These are phyloP conservation scores for Phenganax stokvisi DNA, from an alignment of 92 coral and sea anemone species.

Conservation along the genomic window DNA sequence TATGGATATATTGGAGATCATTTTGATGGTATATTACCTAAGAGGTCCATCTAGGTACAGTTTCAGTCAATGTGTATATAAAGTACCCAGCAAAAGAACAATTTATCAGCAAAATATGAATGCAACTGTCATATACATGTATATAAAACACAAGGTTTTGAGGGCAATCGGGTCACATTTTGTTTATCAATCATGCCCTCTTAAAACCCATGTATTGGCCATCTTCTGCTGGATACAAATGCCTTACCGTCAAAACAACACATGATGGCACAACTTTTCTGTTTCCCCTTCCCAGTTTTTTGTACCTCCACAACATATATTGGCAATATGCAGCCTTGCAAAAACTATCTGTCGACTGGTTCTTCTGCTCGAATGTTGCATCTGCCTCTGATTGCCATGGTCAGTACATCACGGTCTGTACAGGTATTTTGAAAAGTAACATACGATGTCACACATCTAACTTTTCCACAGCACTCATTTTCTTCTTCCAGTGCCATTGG, in stretches of 20 bases:
- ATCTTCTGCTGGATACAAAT: no score
- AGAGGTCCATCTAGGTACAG: conserved; percentile 10
- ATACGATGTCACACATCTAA: conserved; percentile 39
- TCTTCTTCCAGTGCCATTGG: conserved; percentile 28
- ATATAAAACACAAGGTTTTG: no score
- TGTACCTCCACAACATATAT: no score
- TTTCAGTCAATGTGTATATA: not conserved
- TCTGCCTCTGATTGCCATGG: conserved; percentile 46
- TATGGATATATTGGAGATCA: not conserved
- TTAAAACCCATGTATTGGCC: no score
- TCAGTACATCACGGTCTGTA: conserved; percentile 46
- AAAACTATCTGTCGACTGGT: conserved; percentile 45
- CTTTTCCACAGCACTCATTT: conserved; percentile 47
- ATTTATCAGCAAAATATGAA: no score
- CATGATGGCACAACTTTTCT: no score
- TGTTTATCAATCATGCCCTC: no score
- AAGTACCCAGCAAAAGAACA: no score
- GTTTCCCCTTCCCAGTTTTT: no score
- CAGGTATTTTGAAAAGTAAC: conserved; percentile 37
- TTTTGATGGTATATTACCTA: not conserved
- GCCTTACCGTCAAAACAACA: no score
- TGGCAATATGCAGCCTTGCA: conserved; percentile 59
- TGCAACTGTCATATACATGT: no score
- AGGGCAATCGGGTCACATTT: no score
- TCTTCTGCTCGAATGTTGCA: conserved; percentile 56